phyloP scores from a whole-genome alignment of 2,888 invertebrate species.

The Limnephilus rhombicus region DNA sequence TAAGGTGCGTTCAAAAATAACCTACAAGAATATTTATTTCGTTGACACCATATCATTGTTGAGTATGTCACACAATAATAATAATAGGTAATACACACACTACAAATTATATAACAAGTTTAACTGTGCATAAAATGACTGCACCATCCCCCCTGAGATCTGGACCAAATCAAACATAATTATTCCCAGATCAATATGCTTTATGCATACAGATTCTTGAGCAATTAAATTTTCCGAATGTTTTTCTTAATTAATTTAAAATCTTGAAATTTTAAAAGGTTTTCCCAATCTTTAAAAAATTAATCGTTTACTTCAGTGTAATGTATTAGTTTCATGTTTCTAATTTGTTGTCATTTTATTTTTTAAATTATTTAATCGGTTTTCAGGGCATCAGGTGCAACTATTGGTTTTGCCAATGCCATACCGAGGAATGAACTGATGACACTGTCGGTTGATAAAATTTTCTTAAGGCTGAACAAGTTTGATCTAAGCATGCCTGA shows the following conservation, averaged over 20 bases:
- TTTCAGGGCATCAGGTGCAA: constrained; percentile 45
- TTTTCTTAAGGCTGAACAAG: constrained; percentile 59
- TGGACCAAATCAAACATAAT: not conserved
- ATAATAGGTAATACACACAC: not conserved
- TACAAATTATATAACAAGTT: not conserved
- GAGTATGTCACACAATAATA: not conserved
- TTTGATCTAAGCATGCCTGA: constrained; percentile 59
- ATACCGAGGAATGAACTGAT: constrained; percentile 59
- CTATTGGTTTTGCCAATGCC: constrained; percentile 56
- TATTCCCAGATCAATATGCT: not conserved
- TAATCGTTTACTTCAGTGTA: not conserved
- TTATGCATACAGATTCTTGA: not conserved
- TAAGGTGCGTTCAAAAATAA: constrained; percentile 74
- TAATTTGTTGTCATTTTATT: not conserved
- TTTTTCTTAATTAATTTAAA: not conserved
- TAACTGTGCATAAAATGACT: not conserved
- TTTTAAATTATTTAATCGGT: not conserved
- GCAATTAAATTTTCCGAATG: not conserved
- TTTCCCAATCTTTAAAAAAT: not conserved
- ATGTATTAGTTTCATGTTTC: not conserved
- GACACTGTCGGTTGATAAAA: constrained; percentile 61
- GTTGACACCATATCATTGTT: not conserved
- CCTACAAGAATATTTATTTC: not conserved
- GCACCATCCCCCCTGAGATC: not conserved
- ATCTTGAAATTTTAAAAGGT: not conserved